These are phyloP conservation scores for Pentalonia nigronervosa DNA, from an alignment of 1,140 invertebrate species.

Conservation along the genomic window DNA sequence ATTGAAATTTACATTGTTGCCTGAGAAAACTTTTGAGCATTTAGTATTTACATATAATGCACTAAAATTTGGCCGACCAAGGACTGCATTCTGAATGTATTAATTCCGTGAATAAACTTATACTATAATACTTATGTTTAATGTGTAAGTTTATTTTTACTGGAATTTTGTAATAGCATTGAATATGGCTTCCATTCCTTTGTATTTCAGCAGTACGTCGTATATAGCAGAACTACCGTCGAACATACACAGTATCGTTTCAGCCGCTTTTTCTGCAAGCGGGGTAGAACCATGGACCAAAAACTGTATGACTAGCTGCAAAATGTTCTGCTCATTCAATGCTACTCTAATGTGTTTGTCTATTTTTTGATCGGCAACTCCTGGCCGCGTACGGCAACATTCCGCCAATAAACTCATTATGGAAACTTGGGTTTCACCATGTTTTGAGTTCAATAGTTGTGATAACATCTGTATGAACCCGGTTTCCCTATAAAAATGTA, in stretches of 20 bases:
- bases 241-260: background rate
- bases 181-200: background rate
- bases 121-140: background rate
- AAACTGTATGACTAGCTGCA: background rate
- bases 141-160: background rate
- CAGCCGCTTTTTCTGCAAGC: background rate
- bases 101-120: background rate
- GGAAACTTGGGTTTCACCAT: background rate
- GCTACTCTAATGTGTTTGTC: background rate
- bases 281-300: background rate
- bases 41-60: background rate
- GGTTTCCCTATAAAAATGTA: background rate
- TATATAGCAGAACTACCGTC: background rate
- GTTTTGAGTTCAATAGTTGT: background rate
- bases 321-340: background rate
- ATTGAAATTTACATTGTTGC: background rate
- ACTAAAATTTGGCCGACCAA: background rate
- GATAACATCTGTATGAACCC: background rate
- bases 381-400: background rate
- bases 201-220: constrained; percentile 14
- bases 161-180: background rate
- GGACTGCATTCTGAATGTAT: background rate
- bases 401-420: constrained; percentile 18
- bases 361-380: background rate
- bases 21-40: background rate